Percentiles rank a stretch among this genome's conserved stretches.
Conservation (phyloP, 2,888 invertebrate genomes). For the Nomada flava region DNA sequence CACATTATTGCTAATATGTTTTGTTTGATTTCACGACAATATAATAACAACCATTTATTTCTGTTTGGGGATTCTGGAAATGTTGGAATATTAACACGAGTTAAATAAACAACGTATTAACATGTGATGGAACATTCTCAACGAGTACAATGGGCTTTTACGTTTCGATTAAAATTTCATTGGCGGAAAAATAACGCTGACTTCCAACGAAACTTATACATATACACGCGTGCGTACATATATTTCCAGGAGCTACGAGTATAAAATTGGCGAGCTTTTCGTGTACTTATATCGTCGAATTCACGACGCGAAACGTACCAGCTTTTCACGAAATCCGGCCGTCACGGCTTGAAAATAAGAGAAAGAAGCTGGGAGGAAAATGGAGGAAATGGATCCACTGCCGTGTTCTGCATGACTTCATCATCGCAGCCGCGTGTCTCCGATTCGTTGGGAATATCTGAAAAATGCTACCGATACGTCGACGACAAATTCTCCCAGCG, state of each 20-base stretch:
- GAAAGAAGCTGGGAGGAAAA: slow-evolving; percentile 28
- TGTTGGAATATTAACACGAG: background rate
- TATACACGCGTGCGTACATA: background rate
- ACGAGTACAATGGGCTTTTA: background rate
- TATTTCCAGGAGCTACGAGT: background rate
- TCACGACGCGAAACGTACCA: slow-evolving; percentile 29
- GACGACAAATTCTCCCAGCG: slow-evolving; percentile 20
- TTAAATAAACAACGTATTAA: background rate
- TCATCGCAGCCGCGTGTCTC: slow-evolving; percentile 25
- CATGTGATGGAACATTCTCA: background rate
- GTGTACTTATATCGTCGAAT: slow-evolving; percentile 28
- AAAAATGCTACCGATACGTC: background rate
- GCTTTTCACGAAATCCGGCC: slow-evolving; percentile 38
- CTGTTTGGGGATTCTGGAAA: no score
- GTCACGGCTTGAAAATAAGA: slow-evolving; percentile 19
- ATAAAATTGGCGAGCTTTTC: slow-evolving; percentile 46
- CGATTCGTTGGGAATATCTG: slow-evolving; percentile 11
- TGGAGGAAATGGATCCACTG: slow-evolving; percentile 37
- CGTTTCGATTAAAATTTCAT: slow-evolving; percentile 28
- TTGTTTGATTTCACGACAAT: no score
- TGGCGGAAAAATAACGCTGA: background rate
- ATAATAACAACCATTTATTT: no score
- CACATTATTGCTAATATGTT: no score
- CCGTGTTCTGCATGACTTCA: slow-evolving; percentile 51
- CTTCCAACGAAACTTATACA: slow-evolving; percentile 35